These are phyloP conservation scores for Lagopus leucura DNA, from an alignment of 2,113 vertebrate genomes.

Conservation along the genomic window DNA sequence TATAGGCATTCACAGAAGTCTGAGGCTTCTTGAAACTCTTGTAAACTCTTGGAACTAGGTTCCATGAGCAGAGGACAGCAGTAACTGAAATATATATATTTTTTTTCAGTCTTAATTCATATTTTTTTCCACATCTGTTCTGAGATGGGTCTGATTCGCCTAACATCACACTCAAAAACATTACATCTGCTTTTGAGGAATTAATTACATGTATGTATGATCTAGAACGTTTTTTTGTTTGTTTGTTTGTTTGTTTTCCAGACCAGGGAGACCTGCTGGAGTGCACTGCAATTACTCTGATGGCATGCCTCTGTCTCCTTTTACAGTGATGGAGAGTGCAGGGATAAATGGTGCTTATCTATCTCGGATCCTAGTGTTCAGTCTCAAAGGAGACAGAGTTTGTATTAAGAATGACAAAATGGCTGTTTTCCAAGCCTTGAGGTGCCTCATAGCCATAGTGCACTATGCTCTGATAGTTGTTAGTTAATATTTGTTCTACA, in stretches of 20 bases:
- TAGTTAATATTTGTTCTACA: not conserved
- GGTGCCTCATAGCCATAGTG: not conserved
- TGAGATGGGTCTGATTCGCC: not conserved
- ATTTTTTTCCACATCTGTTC: not conserved
- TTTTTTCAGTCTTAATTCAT: not conserved
- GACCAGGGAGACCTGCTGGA: not conserved
- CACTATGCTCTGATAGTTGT: not conserved
- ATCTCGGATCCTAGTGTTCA: not conserved
- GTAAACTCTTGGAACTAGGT: not conserved
- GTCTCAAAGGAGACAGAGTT: not conserved
- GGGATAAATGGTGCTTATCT: not conserved
- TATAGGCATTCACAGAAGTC: not conserved
- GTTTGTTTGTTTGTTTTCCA: not conserved
- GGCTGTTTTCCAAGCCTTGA: fast-evolving
- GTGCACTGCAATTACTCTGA: not conserved
- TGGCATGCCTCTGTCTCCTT: not conserved
- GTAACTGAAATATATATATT: not conserved
- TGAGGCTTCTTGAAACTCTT: not conserved
- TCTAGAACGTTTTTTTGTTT: not conserved
- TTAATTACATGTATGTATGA: not conserved
- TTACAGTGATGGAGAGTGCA: not conserved
- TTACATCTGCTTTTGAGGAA: not conserved
- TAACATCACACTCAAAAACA: not conserved
- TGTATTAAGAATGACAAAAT: not conserved
- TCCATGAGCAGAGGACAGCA: not conserved